Percentiles rank a stretch among this genome's conserved stretches.
These are phyloP conservation scores for Nesometra sesokonis DNA, from an alignment of 35 echinoderm and acorn worm species.

Conservation along the genomic window DNA sequence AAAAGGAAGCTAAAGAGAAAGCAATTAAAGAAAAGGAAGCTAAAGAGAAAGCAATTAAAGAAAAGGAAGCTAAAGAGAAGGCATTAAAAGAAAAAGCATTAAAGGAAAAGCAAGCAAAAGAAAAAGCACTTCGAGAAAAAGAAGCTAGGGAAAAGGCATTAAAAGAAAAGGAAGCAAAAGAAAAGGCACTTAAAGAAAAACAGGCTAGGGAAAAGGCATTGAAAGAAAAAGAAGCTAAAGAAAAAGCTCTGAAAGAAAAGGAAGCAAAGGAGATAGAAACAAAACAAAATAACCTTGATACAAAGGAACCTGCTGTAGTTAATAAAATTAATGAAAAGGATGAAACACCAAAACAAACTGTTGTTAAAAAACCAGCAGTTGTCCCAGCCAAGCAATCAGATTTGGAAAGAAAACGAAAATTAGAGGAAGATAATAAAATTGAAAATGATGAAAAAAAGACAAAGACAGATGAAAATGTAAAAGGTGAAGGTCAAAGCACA, in stretches of 20 bases:
- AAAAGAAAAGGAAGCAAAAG: not conserved
- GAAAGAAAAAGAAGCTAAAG: not conserved
- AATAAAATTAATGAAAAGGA: no score
- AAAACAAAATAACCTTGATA: no score
- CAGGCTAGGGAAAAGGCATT: not conserved
- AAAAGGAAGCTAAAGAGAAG: not conserved
- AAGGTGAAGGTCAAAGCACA: no score
- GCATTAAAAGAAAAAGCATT: not conserved
- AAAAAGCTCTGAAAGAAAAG: not conserved
- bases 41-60: not conserved
- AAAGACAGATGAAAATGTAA: not conserved
- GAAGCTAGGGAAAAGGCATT: slow-evolving; percentile 2
- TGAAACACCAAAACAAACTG: no score
- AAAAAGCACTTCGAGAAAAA: not conserved
- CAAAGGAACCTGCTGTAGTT: no score
- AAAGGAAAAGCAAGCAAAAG: not conserved
- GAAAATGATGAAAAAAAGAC: not conserved
- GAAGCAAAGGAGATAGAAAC: not conserved
- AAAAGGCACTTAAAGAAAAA: slow-evolving; percentile 4
- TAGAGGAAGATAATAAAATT: slow-evolving; percentile 10
- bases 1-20: slow-evolving; percentile 12
- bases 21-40: slow-evolving; percentile 8
- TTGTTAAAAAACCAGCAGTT: not conserved
- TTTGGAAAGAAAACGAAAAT: slow-evolving; percentile 12
- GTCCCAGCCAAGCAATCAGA: not conserved